Evolutionary conservation across 1,140 invertebrate genomes (phyloP).

Genomic region (Caenorhabditis inopinata): DNA sequence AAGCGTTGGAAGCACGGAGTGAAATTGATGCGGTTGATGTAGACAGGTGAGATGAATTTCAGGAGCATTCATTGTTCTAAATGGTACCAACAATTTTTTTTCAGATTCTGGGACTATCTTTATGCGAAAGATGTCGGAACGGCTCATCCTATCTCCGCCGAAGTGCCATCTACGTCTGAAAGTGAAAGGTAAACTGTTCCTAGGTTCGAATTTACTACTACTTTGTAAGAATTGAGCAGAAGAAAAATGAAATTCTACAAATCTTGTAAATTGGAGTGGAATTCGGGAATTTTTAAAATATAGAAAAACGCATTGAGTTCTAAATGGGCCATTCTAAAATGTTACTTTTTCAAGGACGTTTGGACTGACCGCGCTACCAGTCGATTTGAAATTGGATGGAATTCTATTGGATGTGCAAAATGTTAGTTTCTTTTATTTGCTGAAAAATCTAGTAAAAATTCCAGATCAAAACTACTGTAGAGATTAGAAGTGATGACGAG

Average conservation of each 20-base stretch:
- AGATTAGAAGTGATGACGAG: neutral
- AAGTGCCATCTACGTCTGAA: neutral
- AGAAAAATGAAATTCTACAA: no score
- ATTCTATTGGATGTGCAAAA: neutral
- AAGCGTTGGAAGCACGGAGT: neutral
- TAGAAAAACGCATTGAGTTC: no score
- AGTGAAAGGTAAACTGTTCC: neutral
- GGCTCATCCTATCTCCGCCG: neutral
- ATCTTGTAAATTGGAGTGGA: no score
- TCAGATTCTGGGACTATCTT: slow-evolving; percentile 4
- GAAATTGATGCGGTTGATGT: neutral
- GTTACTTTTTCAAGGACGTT: neutral
- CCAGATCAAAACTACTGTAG: neutral
- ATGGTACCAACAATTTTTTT: no score
- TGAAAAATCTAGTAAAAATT: no score
- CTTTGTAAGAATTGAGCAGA: no score
- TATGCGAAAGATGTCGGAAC: neutral
- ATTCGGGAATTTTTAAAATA: no score
- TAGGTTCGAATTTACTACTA: no score
- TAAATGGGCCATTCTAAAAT: neutral
- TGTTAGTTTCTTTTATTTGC: neutral
- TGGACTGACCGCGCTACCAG: neutral
- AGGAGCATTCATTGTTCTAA: no score
- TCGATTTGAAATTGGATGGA: neutral
- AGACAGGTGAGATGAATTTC: neutral